Conservation (phyloP, 2,113 vertebrate genomes). For the Mormyrus lacerda region DNA sequence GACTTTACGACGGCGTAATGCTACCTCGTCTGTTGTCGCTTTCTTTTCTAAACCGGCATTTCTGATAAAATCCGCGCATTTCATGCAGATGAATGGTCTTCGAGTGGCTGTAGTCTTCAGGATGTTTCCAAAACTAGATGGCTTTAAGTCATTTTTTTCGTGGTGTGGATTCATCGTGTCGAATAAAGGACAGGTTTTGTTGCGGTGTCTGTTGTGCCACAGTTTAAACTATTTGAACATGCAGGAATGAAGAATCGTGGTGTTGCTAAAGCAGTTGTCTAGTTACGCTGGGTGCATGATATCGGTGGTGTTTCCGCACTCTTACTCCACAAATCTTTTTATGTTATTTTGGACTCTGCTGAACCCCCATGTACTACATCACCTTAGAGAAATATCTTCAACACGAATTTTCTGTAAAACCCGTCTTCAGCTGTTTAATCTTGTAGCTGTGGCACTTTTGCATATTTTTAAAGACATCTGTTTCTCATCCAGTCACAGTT, state of each 20-base stretch:
- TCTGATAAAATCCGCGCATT: background rate
- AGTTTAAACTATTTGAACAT: background rate
- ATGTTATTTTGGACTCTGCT: background rate
- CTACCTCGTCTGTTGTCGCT: background rate
- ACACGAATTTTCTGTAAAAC: background rate
- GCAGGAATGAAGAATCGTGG: background rate
- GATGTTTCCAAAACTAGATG: background rate
- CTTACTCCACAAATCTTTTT: background rate
- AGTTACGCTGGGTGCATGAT: background rate
- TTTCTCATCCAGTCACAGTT: background rate
- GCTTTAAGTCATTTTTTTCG: background rate
- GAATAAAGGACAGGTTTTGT: background rate
- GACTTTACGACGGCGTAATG: background rate
- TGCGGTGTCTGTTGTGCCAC: background rate
- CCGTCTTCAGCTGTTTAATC: background rate
- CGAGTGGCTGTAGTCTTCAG: background rate
- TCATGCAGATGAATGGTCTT: background rate
- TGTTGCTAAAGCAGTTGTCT: background rate
- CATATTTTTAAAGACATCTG: background rate
- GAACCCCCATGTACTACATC: background rate
- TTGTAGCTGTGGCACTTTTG: background rate
- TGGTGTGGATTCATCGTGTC: background rate
- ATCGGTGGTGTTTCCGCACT: background rate
- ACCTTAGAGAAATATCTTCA: background rate
- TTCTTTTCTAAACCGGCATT: background rate